Evolutionary conservation across 2,113 vertebrate species (phyloP).

Genomic region (Apteryx mantelli): DNA sequence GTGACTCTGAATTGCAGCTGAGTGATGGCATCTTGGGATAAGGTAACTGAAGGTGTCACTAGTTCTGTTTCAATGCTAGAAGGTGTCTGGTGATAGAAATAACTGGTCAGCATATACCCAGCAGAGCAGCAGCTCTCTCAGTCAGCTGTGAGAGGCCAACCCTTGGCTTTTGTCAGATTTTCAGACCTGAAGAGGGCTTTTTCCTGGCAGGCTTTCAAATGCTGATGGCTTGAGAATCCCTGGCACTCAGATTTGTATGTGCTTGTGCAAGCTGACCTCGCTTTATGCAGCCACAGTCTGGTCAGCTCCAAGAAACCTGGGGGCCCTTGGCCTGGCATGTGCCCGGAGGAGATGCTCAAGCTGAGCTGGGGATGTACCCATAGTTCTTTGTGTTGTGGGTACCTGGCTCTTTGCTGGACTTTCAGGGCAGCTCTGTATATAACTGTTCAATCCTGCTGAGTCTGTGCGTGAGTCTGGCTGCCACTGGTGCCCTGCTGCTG

Average conservation of each 20-base stretch:
- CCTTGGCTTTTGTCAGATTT: background rate
- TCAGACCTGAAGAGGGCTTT: background rate
- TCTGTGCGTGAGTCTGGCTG: too few species aligned
- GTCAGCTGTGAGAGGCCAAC: background rate
- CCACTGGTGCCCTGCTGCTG: too few species aligned
- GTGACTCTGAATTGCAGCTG: background rate
- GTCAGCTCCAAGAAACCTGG: too few species aligned
- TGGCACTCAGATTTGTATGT: background rate
- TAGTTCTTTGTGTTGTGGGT: too few species aligned
- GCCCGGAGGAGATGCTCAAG: too few species aligned
- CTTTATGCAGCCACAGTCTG: too few species aligned
- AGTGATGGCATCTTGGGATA: background rate
- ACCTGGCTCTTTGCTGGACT: too few species aligned
- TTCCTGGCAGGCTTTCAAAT: background rate
- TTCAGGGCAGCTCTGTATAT: too few species aligned
- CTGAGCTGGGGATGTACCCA: too few species aligned
- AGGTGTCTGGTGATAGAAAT: background rate
- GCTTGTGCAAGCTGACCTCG: accelerated
- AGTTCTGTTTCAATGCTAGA: accelerated
- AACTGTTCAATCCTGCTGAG: too few species aligned
- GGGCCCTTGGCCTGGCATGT: too few species aligned
- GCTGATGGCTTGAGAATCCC: accelerated
- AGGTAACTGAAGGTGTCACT: background rate
- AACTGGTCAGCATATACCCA: accelerated
- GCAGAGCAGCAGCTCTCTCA: background rate